Evolutionary conservation across 2,797 vertebrate species (phyloP).

Genomic region (Loriculus beryllinus): DNA sequence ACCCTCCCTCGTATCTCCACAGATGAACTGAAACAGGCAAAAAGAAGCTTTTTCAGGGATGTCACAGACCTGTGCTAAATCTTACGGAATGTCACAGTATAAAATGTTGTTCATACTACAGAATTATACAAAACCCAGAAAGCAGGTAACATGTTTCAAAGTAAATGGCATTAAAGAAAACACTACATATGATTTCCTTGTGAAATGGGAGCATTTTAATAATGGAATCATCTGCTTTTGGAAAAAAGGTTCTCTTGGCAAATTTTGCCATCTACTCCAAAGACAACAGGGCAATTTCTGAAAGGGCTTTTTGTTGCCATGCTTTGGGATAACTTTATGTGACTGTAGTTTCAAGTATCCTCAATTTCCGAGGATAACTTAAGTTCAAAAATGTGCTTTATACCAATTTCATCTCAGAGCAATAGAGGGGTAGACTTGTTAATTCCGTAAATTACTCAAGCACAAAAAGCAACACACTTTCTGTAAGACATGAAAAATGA

Average conservation of each 20-base stretch:
- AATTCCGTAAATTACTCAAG: neutral
- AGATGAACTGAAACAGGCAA: conserved; percentile 87
- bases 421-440: neutral
- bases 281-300: neutral
- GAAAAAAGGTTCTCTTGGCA: neutral
- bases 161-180: neutral
- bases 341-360: neutral
- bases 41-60: neutral
- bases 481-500: neutral
- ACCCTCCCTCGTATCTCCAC: conserved; percentile 96
- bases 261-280: neutral
- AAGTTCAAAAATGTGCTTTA: neutral
- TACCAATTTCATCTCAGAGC: neutral
- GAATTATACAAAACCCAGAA: neutral
- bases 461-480: neutral
- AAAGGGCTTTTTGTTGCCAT: neutral
- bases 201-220: neutral
- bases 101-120: neutral
- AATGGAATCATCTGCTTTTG: neutral
- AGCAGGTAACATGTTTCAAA: neutral
- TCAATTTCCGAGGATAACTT: neutral
- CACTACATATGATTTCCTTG: neutral
- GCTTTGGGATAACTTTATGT: neutral
- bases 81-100: neutral
- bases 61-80: neutral